Evolutionary conservation across 2,113 vertebrate genomes (phyloP).

Genomic region (Paratilapia polleni): DNA sequence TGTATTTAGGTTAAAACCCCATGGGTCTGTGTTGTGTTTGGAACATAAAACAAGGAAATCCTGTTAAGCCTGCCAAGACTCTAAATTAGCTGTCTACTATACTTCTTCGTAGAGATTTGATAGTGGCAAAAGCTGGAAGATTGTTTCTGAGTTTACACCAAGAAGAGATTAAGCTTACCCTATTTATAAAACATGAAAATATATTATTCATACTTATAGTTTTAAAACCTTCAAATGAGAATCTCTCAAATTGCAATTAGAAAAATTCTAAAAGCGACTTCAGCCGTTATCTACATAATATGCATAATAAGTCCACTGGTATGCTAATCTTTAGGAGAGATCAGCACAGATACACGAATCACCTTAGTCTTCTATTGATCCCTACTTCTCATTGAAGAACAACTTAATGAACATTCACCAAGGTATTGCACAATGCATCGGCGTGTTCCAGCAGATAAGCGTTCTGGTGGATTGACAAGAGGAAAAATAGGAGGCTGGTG

Average conservation of each 20-base stretch:
- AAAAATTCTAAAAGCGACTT: conserved; percentile 11
- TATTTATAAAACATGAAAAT: conserved; percentile 1
- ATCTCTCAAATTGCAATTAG: conserved; percentile 21
- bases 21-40: conserved; percentile 26
- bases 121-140: conserved; percentile 7
- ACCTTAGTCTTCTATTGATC: conserved; percentile 70
- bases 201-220: conserved; percentile 12
- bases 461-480: conserved; percentile 71
- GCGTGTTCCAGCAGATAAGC: conserved; percentile 75
- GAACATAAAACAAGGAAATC: conserved; percentile 43
- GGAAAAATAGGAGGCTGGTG: conserved; percentile 60
- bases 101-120: conserved; percentile 31
- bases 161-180: not conserved
- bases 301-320: conserved; percentile 33
- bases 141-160: conserved; percentile 20
- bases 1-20: conserved; percentile 39
- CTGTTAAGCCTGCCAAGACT: conserved; percentile 42
- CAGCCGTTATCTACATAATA: not conserved
- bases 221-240: conserved; percentile 27
- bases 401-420: conserved; percentile 80
- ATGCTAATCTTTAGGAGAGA: conserved; percentile 49
- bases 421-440: conserved; percentile 72
- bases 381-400: conserved; percentile 73
- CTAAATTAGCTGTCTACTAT: conserved; percentile 46
- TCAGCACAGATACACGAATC: conserved; percentile 63